Evolutionary conservation across 2,113 vertebrate species (phyloP).

Genomic region (Ageneiosus marmoratus): DNA sequence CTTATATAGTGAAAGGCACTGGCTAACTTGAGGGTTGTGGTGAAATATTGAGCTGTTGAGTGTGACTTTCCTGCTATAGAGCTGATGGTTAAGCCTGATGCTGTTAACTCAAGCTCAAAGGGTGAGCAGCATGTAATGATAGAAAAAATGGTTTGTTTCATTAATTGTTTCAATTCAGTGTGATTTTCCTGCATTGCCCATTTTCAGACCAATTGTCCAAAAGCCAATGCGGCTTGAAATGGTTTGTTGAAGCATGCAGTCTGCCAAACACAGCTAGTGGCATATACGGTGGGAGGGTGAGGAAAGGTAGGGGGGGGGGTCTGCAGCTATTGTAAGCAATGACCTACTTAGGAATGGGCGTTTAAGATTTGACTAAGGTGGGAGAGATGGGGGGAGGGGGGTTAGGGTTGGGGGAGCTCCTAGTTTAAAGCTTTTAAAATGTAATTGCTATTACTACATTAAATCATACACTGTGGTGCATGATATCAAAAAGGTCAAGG

Average conservation of each 20-base stretch:
- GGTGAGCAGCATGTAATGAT: neutral
- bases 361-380: constrained; percentile 72
- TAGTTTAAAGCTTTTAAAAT: constrained; percentile 72
- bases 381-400: constrained; percentile 46
- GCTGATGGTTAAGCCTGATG: neutral
- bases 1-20: constrained; percentile 10
- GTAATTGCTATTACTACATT: constrained; percentile 51
- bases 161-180: neutral
- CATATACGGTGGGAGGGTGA: constrained; percentile 42
- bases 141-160: neutral
- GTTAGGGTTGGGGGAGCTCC: too few species aligned
- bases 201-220: neutral
- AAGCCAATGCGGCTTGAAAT: constrained; percentile 21
- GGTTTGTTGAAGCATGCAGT: constrained; percentile 26
- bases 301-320: constrained; percentile 49
- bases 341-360: constrained; percentile 79
- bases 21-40: constrained; percentile 7
- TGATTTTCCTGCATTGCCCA: neutral
- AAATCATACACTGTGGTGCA: constrained; percentile 9
- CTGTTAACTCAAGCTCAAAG: neutral
- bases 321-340: constrained; percentile 73
- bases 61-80: constrained; percentile 28
- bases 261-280: constrained; percentile 29
- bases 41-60: constrained; percentile 20
- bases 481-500: constrained; percentile 8